Base-by-base conservation (phyloP, 2,113 vertebrate species). In the Colistium nudipinnis region DNA sequence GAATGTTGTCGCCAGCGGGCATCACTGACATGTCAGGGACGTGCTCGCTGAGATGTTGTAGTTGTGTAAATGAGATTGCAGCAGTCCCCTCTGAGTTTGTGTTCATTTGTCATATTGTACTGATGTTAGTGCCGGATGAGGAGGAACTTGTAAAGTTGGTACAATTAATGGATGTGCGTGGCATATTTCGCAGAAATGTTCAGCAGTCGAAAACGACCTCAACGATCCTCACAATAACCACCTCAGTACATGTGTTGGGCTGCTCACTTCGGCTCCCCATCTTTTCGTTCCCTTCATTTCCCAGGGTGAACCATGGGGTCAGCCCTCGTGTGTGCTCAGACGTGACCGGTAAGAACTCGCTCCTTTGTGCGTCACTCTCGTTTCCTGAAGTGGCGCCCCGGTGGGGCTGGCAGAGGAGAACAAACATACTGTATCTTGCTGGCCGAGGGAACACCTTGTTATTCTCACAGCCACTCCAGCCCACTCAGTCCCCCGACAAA, bases 331-430 rank as follows among this genome's bases (percentile, higher is more conserved):
- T n/a, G 57, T 36, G 76, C 56, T 79, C 27, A 8, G 51, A 20
- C 0, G 6, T 49, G 24, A 77, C 76, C 73, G 47, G 5, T 67
- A 31, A 57, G 39, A 41, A 59, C 60, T 25, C 62, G 63, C 78
- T 61, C 44, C 61, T 65, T 67, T 66, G 55, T 64, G 16, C 45
- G 52, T 67, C 9, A 22, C 49, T 74, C 80, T 81, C 77, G 62
- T 80, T 83, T 77, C 71, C 84, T 80, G 53, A 80, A 84, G 84
- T 56, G 75, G 51, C 22, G 10, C 11, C 75, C 43, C 2, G 45
- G 12, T 38, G 65, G n/a, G 31, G 16, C 53, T 19, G 39, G 81
- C 66, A 62, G 51, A 69, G 36, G 17, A 63, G 62, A 72, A 25
- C 71, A 77, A 82, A 78, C 71, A 54, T 20, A 35, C 30, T 54